Conservation (phyloP, 2,888 invertebrate genomes). For the Atethmia centrago region DNA sequence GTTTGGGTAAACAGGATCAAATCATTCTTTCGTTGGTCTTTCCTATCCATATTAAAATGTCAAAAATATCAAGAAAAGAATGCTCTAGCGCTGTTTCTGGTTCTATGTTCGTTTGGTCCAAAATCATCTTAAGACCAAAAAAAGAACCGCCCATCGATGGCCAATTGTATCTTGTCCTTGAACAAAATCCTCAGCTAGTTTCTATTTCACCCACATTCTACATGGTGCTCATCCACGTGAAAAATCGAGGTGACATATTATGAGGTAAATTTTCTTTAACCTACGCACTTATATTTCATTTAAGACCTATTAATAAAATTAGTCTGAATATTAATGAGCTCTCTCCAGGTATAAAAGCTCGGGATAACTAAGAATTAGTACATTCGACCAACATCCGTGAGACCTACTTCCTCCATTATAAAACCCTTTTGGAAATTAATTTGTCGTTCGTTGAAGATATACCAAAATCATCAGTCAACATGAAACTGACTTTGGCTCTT, state of each 20-base stretch:
- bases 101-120: no score
- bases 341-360: conserved; percentile 41
- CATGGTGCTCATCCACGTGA: conserved; percentile 13
- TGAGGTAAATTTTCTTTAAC: conserved; percentile 25
- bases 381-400: conserved; percentile 33
- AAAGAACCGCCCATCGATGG: background rate
- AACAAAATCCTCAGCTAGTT: background rate
- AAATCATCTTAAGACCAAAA: background rate
- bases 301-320: conserved; percentile 29
- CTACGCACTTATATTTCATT: conserved; percentile 23
- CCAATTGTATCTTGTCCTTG: background rate
- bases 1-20: no score
- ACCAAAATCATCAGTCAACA: conserved; percentile 15
- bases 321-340: conserved; percentile 50
- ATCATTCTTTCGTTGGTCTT: background rate
- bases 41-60: background rate
- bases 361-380: background rate
- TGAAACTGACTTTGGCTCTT: conserved; percentile 46
- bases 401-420: background rate
- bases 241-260: conserved; percentile 33
- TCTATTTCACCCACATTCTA: conserved; percentile 5
- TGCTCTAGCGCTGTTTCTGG: background rate
- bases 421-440: background rate
- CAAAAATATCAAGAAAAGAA: no score
- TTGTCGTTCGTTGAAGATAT: conserved; percentile 1